Base-by-base conservation (phyloP, 1,140 invertebrate species). In the Stenopsyche tienmushanensis region DNA sequence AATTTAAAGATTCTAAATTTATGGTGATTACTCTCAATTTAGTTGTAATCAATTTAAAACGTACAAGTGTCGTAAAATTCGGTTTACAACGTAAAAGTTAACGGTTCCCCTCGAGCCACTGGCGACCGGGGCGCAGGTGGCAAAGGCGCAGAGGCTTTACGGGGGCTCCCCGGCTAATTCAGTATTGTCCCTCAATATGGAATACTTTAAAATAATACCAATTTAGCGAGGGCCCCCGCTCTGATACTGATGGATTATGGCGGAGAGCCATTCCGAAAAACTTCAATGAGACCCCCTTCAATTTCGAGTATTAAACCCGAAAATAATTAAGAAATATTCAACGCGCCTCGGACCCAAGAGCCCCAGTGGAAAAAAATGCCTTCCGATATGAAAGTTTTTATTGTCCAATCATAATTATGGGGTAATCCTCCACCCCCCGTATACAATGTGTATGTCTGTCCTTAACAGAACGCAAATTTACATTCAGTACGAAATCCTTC, bases 61-160 rank as follows among this genome's bases (percentile, higher is more conserved):
- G 57, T 64, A 52, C 62, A 64, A 68, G 52, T 68, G 62, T 68
- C 66, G 62, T 68, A 64, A 68, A 68, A 64, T 68, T 68, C 52
- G 62, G 60, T 64, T 68, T 54, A 64, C 62, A 47, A 21, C 52
- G 34, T 42, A 42, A 47, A 57, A 47, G 44, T 53, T 53, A 41
- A 34, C 52, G 57, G 42, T 18, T 7, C 57, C 57, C 53, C 34
- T 5, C 15, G 10, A 13, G 15, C 53, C 25, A 25, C 8, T 8
- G 5, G 44, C 44, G 44, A 17, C 58, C 41, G 64, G 68, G 64
- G 3, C 64, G 59, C 68, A 70, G 68, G 68, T 70, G 68, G 29
- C 49, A 21, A 34, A 47, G 64, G 59, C 58, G 39, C 60, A 49
- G 39, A 59, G 55, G 68, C 64, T 60, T 66, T 70, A 66, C 55